A percentile compares a stretch with the other conserved stretches of the same genome.
These are phyloP conservation scores for Chaitophorus viminalis DNA, from an alignment of 2,888 invertebrate species.

Conservation along the genomic window DNA sequence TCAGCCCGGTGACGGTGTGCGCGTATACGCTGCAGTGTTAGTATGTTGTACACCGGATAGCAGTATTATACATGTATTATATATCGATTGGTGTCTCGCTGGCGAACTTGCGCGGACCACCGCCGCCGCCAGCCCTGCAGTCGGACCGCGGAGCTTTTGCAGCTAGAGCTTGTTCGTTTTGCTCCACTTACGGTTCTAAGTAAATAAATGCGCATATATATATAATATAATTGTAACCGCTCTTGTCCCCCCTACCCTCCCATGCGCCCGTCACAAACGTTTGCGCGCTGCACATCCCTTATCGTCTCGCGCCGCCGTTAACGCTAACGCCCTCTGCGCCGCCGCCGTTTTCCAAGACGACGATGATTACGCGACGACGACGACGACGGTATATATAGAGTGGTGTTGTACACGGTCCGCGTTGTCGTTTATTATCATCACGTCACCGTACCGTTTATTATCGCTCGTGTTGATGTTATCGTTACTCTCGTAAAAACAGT, in stretches of 20 bases:
- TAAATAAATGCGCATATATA: no score
- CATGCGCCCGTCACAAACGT: neutral
- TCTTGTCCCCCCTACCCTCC: neutral
- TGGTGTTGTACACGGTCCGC: neutral
- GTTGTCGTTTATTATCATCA: neutral
- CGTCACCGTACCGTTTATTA: no score
- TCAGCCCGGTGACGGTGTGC: neutral
- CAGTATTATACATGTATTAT: neutral
- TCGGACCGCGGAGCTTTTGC: neutral
- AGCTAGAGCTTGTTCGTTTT: neutral
- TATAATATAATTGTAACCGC: no score
- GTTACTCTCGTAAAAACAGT: no score
- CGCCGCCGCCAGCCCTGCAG: neutral
- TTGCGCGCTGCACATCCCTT: neutral
- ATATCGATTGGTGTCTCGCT: slow-evolving; percentile 24
- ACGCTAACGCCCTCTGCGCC: neutral
- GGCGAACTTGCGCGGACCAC: slow-evolving; percentile 8
- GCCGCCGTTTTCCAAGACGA: neutral
- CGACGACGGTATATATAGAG: no score
- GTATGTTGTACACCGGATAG: no score
- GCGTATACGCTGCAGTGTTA: no score
- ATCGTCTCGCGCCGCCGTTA: neutral
- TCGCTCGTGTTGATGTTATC: no score
- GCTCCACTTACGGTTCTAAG: neutral
- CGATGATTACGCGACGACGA: no score